phyloP scores from a whole-genome alignment of 2,113 vertebrate species.

The Trogon surrucura region DNA sequence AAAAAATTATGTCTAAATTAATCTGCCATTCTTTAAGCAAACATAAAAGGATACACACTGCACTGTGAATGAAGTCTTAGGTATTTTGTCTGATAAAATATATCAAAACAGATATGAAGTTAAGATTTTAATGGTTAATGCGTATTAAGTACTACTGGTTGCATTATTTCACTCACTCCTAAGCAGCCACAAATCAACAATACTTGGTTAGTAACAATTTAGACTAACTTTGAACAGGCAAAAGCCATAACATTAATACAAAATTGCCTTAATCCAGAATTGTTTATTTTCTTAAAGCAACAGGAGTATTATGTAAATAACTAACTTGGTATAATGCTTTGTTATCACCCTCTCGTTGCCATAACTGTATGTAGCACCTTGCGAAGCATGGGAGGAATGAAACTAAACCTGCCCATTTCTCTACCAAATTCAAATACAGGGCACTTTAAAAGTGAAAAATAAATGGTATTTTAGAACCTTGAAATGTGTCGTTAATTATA shows the following conservation, averaged over 20 bases:
- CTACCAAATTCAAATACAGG: not conserved
- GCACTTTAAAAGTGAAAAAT: not conserved
- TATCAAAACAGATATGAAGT: not conserved
- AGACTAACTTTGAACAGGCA: not conserved
- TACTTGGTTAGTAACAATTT: not conserved
- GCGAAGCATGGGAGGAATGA: not conserved
- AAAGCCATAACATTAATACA: not conserved
- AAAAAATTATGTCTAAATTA: not conserved
- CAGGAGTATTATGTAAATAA: not conserved
- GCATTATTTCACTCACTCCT: not conserved
- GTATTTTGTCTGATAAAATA: not conserved
- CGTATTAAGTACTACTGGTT: not conserved
- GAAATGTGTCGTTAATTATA: not conserved
- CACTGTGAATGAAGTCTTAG: not conserved
- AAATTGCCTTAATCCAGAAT: not conserved
- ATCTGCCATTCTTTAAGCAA: not conserved
- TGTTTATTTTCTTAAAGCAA: not conserved
- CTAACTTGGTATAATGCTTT: not conserved
- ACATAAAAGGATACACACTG: not conserved
- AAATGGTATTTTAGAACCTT: not conserved
- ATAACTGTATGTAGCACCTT: accelerated
- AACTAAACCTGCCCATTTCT: not conserved
- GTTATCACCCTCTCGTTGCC: not conserved
- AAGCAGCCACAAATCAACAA: not conserved
- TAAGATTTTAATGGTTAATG: not conserved